Base-by-base conservation (phyloP, 30 jellyfish, hydroid and myxozoan genomes). In the Aurelia aurita complex sp. Pacific region DNA sequence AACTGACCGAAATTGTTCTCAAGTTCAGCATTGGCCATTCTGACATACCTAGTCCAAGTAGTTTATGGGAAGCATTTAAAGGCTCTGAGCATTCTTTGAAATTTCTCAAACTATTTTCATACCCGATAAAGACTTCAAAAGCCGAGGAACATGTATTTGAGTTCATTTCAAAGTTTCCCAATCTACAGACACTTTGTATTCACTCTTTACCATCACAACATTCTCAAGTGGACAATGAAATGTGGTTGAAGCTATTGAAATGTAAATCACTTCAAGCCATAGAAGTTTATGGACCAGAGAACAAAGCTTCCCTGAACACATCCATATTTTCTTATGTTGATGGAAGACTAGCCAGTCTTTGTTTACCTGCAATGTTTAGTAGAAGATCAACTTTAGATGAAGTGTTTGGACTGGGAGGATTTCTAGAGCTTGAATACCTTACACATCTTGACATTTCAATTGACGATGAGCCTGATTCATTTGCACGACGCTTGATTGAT, bases 401-500 rank as follows among this genome's bases (percentile, higher is more conserved):
- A 7, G 12, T 32, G 16, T 52, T 63, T 78, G 89, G 93, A 36
- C 61, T 92, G 29, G 32, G 1, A 55, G 80, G 89, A 71, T 82
- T 92, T 29, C 33, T 72, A 54, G 60, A 76, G 9, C 74, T 92
- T 52, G 51, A 73, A 35, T 65, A 67, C 36, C 86, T 92, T n/a
- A 61, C 88, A 15, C 86, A 88, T 40, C 70, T 92, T 7, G 98
- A 92, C 80, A 43, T 92, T 38, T 92, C 98, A 29, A 83, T 92
- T 67, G 98, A 92, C 59, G 87, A 79, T 68, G 98, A 92, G 8
- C 96, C 97, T 61, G 95, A 86, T n/a, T 15, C 35, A 6, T 53
- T 10, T 53, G 23, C 11, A 55, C 72, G 40, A 55, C 51, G 42
- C 35, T 36, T 32, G 50, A 35, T 17, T 23, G 61, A 43, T 35